These are phyloP conservation scores for Macaca nemestrina DNA, from an alignment of 2,113 vertebrate genomes.

Conservation along the genomic window DNA sequence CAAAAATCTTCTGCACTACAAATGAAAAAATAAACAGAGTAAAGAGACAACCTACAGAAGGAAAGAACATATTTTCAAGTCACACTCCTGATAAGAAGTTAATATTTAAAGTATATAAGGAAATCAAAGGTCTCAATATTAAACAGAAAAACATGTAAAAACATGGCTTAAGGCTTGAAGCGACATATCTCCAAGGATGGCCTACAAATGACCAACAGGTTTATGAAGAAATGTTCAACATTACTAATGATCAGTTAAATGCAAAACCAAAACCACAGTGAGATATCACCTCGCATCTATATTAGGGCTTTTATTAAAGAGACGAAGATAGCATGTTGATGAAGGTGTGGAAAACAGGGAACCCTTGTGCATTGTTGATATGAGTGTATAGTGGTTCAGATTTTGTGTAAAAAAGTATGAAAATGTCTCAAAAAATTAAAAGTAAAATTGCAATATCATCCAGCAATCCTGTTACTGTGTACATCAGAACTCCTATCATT, in stretches of 20 bases:
- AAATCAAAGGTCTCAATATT: not conserved
- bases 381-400: not conserved
- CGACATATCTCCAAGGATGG: not conserved
- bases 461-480: not conserved
- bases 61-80: not conserved
- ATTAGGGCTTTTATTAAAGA: not conserved
- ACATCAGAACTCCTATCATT: not conserved
- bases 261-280: not conserved
- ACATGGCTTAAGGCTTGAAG: not conserved
- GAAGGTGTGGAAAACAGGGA: not conserved
- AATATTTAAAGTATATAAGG: not conserved
- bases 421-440: not conserved
- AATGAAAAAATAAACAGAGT: not conserved
- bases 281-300: not conserved
- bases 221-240: not conserved
- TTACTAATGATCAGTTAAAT: not conserved
- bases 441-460: not conserved
- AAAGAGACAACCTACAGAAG: not conserved
- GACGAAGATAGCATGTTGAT: not conserved
- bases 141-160: not conserved
- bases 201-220: not conserved
- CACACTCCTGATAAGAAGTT: not conserved
- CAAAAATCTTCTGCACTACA: not conserved
- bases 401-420: not conserved
- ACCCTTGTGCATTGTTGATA: not conserved